Evolutionary conservation across 2,797 vertebrate species (phyloP).

Genomic region (Fistularia tabacaria): DNA sequence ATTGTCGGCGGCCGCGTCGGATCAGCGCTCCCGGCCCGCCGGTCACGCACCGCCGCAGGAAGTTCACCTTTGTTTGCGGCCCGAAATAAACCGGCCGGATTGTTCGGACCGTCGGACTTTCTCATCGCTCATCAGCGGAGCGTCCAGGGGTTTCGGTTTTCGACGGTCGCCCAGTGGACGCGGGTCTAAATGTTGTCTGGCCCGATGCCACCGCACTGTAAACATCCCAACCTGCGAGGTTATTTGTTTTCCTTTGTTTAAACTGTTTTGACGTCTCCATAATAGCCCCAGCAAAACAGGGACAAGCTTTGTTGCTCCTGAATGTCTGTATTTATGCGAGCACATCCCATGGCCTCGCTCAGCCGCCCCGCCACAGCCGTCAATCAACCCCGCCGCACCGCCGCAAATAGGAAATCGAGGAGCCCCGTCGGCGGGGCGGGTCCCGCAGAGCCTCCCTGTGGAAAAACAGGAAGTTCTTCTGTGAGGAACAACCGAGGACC

Average conservation of each 20-base stretch:
- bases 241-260: slow-evolving; percentile 81
- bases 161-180: slow-evolving; percentile 25
- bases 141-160: no score
- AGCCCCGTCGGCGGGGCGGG: neutral
- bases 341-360: slow-evolving; percentile 68
- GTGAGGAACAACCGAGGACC: no score
- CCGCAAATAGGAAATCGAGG: neutral
- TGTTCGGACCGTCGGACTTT: no score
- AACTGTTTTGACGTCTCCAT: slow-evolving; percentile 78
- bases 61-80: slow-evolving; percentile 52
- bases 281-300: slow-evolving; percentile 72
- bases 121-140: no score
- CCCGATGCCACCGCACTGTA: slow-evolving; percentile 72
- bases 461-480: no score
- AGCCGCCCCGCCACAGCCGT: slow-evolving; percentile 35
- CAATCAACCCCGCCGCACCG: slow-evolving; percentile 22
- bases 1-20: slow-evolving; percentile 42
- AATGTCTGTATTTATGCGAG: slow-evolving; percentile 72
- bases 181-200: slow-evolving; percentile 66
- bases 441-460: no score
- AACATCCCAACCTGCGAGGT: slow-evolving; percentile 73
- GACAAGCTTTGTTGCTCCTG: slow-evolving; percentile 53
- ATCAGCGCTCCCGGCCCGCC: slow-evolving; percentile 29
- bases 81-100: neutral
- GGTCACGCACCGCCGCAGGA: slow-evolving; percentile 28